Percentiles rank a stretch among this genome's conserved stretches.
phyloP scores from a whole-genome alignment of 2,113 vertebrate genomes.

The Myocastor coypus region DNA sequence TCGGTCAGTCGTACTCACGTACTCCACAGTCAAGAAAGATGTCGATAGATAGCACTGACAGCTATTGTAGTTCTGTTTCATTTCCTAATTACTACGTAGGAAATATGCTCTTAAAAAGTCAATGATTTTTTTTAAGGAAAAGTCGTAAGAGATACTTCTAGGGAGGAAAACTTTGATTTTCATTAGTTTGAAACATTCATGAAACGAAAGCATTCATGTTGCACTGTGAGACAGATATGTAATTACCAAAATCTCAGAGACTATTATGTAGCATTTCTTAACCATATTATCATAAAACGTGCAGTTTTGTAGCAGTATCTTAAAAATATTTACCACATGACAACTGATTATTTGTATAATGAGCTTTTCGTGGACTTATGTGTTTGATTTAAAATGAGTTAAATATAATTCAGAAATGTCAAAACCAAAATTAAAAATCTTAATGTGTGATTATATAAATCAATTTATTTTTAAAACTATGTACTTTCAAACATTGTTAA shows the following conservation, averaged over 20 bases:
- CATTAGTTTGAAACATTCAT: background rate
- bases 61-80: background rate
- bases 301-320: background rate
- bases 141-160: background rate
- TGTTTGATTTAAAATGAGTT: background rate
- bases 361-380: background rate
- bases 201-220: background rate
- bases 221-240: background rate
- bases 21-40: background rate
- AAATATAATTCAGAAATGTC: background rate
- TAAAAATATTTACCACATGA: background rate
- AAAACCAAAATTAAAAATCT: background rate
- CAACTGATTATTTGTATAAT: background rate
- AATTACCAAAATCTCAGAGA: background rate
- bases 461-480: background rate
- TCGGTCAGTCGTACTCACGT: background rate
- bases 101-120: background rate
- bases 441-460: background rate
- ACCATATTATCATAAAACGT: background rate
- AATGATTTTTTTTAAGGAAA: conserved; percentile 3
- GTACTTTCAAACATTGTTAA: background rate
- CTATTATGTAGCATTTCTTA: background rate
- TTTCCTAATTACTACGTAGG: background rate
- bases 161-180: background rate
- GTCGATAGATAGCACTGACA: background rate